These are phyloP conservation scores for Muschampia staudingeri DNA, from an alignment of 2,888 invertebrate species.

Conservation along the genomic window DNA sequence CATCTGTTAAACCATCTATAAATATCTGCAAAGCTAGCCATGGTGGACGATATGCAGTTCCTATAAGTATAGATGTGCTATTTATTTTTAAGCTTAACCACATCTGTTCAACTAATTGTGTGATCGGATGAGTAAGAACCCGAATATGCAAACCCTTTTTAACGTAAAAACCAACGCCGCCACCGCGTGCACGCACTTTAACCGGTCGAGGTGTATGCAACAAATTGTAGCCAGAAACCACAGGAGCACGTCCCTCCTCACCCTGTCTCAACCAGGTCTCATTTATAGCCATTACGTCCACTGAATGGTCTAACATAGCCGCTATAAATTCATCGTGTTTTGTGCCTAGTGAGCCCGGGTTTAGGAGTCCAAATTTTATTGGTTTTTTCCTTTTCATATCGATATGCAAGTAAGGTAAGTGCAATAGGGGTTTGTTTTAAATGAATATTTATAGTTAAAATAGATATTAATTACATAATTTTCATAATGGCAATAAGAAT, in stretches of 20 bases:
- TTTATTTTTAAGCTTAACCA: neutral
- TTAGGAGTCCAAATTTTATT: neutral
- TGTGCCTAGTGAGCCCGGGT: neutral
- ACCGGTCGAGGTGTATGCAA: neutral
- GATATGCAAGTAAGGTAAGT: neutral
- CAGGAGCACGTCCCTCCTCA: neutral
- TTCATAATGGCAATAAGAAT: neutral
- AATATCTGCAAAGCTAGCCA: neutral
- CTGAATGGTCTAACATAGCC: neutral
- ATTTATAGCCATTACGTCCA: neutral
- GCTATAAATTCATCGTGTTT: neutral
- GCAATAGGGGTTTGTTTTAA: neutral
- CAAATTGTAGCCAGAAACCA: neutral
- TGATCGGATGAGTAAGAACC: neutral
- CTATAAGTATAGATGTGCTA: neutral
- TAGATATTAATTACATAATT: too few relatives aligned
- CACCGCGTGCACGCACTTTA: neutral
- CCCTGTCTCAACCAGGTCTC: conserved; percentile 3
- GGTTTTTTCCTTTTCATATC: neutral
- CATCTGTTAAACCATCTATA: neutral
- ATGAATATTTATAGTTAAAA: neutral
- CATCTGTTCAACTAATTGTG: neutral
- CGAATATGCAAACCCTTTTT: neutral
- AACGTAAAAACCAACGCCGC: neutral
- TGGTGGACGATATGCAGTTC: neutral